Conservation (phyloP, 2,888 invertebrate genomes). For the Mythimna albipuncta region DNA sequence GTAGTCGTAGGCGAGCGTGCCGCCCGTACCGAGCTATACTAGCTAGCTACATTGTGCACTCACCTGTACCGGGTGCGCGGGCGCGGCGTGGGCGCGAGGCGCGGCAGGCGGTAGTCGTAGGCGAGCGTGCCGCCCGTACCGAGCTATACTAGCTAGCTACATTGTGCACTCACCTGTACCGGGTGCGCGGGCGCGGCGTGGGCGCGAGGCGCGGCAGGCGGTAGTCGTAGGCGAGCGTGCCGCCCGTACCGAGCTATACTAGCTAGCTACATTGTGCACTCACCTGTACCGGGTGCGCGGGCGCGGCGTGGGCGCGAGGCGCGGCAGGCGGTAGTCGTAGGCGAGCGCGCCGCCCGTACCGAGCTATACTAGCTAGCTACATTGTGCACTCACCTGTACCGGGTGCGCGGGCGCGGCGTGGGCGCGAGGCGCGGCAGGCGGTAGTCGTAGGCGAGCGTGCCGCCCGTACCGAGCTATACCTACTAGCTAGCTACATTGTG, state of each 20-base stretch:
- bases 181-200: constrained; percentile 75
- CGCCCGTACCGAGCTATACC: constrained; percentile 1
- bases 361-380: constrained; percentile 57
- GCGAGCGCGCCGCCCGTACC: constrained; percentile 53
- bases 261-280: not conserved
- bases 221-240: constrained; percentile 73
- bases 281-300: not conserved
- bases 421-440: constrained; percentile 1
- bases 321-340: constrained; percentile 52
- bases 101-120: constrained; percentile 79
- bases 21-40: not conserved
- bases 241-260: constrained; percentile 62
- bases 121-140: constrained; percentile 78
- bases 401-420: constrained; percentile 1
- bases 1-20: not conserved
- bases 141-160: constrained; percentile 73
- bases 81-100: constrained; percentile 79
- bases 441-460: constrained; percentile 2
- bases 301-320: constrained; percentile 27
- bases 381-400: constrained; percentile 55
- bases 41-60: not conserved
- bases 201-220: constrained; percentile 69
- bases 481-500: constrained; percentile 3
- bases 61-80: not conserved
- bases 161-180: constrained; percentile 77